Base-by-base conservation (phyloP, 2,888 invertebrate species). In the Pristionchus maxplancki region DNA sequence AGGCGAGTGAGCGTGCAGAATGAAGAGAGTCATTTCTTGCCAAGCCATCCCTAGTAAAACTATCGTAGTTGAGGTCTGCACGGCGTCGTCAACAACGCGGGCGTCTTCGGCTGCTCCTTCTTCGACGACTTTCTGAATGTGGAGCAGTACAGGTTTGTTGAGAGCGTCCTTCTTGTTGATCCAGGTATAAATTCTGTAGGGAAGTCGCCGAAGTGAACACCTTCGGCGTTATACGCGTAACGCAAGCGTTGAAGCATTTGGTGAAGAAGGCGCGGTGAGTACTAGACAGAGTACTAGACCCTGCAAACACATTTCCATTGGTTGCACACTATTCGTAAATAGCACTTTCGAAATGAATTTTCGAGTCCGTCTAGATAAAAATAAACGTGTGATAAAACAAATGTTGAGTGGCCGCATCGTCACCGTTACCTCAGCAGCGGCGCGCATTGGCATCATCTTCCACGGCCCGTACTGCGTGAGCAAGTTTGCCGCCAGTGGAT, bases 71-170 rank as follows among this genome's bases (percentile, higher is more conserved):
- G 17, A 91, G 93, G 94, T 50, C 90, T 94, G 15, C 91, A 93
- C 88, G 93, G 91, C 6, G 84, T 94, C 17, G 93, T 94, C 48
- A 94, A 94, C 89, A 94, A 94, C 86, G 94, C 94, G 1, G 94
- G 94, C 87, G 91, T 93, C 50, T 91, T 91, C 11, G 92, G 93
- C 28, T 90, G 91, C n/a, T 89, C 93, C 13, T 93, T 94, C 24
- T 92, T 92, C 0, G 92, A 93, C 37, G 95, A 95, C 89, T 95
- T 95, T 92, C 90, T 94, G 17, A 89, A 91, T 0, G 88, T 93
- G 1, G 67, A 67, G 20, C 67, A 67, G 17, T 67, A 67, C 67
- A 67, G 53, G 53, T 53, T 53, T 4, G 11, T 53, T 11, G 3
- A 4, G 3, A 17, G 3, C 15, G 6, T 17, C 20, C 13, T 15